Percentiles rank a stretch among this genome's conserved stretches.
These are phyloP conservation scores for Porites australiensis DNA, from an alignment of 64 coral and sea anemone genomes.

Conservation along the genomic window DNA sequence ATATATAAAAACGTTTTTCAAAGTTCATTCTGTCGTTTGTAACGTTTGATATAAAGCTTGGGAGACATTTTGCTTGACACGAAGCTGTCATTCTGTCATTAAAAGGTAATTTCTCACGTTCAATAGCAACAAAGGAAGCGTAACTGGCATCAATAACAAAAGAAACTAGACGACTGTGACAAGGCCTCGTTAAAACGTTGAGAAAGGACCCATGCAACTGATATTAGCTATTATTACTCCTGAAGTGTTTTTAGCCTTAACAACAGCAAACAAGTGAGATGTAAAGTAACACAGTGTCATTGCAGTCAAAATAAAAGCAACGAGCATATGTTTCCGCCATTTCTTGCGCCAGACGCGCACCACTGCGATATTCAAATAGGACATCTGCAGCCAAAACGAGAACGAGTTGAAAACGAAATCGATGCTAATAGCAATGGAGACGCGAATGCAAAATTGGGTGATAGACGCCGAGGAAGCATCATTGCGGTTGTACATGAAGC, in stretches of 20 bases:
- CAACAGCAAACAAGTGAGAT: conserved; percentile 60
- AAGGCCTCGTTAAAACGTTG: not conserved
- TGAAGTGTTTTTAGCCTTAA: conserved; percentile 25
- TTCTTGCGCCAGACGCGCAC: conserved; percentile 60
- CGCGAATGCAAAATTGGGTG: conserved; percentile 47
- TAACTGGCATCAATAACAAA: no score
- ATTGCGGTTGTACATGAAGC: conserved; percentile 53
- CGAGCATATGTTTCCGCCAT: conserved; percentile 60
- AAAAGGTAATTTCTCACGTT: no score
- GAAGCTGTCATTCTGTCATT: no score
- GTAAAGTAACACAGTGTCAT: conserved; percentile 69
- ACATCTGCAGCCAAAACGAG: conserved; percentile 74
- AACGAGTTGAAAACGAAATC: conserved; percentile 79
- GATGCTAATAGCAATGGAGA: conserved; percentile 43
- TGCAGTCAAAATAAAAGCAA: conserved; percentile 56
- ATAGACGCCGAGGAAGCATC: conserved; percentile 19
- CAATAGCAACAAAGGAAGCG: no score
- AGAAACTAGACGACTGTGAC: no score
- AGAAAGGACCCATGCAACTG: not conserved
- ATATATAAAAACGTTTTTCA: no score
- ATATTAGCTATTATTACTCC: not conserved
- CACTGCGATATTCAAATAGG: conserved; percentile 58
- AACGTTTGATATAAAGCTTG: no score
- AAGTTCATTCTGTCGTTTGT: no score
- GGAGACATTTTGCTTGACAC: no score